Evolutionary conservation across 2,797 vertebrate genomes (phyloP).

Genomic region (Propithecus deckenii): DNA sequence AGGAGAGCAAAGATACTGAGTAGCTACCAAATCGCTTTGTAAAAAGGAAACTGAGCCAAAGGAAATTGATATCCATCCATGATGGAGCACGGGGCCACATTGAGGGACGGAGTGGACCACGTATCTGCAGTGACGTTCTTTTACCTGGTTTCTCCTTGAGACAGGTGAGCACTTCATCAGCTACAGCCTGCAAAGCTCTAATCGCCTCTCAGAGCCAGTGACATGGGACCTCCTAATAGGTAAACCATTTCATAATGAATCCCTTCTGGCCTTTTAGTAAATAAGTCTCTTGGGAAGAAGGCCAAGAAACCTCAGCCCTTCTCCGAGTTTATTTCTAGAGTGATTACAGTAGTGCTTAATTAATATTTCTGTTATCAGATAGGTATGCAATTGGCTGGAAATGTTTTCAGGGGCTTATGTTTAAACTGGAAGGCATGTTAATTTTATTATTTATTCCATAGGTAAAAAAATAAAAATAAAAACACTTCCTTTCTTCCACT

Average conservation of each 20-base stretch:
- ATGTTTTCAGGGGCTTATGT: not conserved
- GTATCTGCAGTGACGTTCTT: accelerated
- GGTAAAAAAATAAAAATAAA: not conserved
- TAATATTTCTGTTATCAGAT: not conserved
- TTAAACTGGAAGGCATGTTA: not conserved
- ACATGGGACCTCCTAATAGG: not conserved
- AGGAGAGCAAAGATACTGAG: not conserved
- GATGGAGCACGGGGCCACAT: accelerated
- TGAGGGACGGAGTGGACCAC: accelerated
- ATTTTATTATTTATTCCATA: not conserved
- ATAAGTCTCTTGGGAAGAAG: not conserved
- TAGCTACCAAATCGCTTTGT: not conserved
- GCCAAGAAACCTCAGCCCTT: not conserved
- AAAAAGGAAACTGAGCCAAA: not conserved
- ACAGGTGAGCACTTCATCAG: accelerated
- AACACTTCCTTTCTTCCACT: not conserved
- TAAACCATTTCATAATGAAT: not conserved
- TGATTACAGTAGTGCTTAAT: not conserved
- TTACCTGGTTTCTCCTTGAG: not conserved
- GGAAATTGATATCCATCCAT: accelerated
- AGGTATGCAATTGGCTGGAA: not conserved
- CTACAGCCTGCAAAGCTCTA: not conserved
- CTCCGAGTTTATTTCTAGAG: not conserved
- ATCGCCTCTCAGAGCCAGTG: not conserved
- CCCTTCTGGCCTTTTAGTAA: not conserved